These are phyloP conservation scores for chimpanzee (Pan troglodytes) DNA, from an alignment of 2,113 vertebrate species.

Conservation along the genomic window DNA sequence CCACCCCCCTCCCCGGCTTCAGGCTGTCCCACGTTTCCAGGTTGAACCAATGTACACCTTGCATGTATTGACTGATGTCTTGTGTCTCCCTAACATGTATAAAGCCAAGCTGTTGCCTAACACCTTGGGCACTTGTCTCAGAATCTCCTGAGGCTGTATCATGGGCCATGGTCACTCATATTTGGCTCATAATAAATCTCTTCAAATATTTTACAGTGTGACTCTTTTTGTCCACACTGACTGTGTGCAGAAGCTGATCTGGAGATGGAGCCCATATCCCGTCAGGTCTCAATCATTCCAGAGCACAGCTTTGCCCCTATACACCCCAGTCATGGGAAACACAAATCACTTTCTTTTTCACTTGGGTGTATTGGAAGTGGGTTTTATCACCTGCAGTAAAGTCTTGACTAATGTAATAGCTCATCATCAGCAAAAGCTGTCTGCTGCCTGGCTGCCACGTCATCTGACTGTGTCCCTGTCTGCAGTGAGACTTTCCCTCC, in stretches of 20 bases:
- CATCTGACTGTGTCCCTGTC: not conserved
- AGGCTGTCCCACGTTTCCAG: too few relatives aligned
- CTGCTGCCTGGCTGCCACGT: not conserved
- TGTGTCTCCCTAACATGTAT: too few relatives aligned
- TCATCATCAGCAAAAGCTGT: not conserved
- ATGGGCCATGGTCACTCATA: too few relatives aligned
- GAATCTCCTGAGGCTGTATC: too few relatives aligned
- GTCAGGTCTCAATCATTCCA: rapidly evolving
- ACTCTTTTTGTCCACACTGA: not conserved
- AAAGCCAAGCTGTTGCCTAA: too few relatives aligned
- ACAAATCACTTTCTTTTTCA: not conserved
- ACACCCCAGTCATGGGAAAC: rapidly evolving
- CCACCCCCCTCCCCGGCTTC: too few relatives aligned
- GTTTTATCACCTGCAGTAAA: not conserved
- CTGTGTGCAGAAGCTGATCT: not conserved
- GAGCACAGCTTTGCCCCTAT: not conserved
- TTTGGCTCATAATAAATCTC: too few relatives aligned
- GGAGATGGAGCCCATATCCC: not conserved
- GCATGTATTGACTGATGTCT: too few relatives aligned
- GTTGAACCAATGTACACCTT: too few relatives aligned
- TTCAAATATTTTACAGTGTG: too few relatives aligned
- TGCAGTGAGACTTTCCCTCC: not conserved
- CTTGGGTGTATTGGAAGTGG: not conserved
- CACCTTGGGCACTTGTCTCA: too few relatives aligned
- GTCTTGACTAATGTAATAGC: not conserved